Evolutionary conservation across 2,888 invertebrate genomes (phyloP).

Genomic region (Dynastes hyllus): DNA sequence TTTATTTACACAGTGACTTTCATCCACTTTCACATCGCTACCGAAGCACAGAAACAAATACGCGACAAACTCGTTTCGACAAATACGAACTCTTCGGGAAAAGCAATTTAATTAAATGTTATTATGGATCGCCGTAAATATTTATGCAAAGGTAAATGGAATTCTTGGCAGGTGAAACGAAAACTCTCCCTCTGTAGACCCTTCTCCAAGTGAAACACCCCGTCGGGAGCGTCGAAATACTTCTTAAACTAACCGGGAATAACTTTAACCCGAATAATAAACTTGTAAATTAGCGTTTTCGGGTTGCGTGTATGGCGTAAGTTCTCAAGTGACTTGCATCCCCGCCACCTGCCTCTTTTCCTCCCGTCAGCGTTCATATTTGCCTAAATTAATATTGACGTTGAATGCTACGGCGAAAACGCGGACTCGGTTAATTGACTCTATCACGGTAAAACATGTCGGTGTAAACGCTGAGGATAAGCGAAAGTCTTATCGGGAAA

Average conservation of each 20-base stretch:
- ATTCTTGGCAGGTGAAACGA: slow-evolving; percentile 13
- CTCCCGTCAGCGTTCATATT: not conserved
- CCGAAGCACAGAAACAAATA: too few species aligned
- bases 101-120: slow-evolving; percentile 17
- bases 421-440: slow-evolving; percentile 8
- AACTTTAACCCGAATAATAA: slow-evolving; percentile 38
- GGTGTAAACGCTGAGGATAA: too few species aligned
- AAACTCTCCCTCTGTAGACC: not conserved
- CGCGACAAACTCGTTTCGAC: too few species aligned
- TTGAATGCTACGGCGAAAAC: slow-evolving; percentile 5
- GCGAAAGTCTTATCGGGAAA: not conserved
- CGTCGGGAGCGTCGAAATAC: slow-evolving; percentile 1
- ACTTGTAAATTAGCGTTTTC: slow-evolving; percentile 35
- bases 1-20: too few species aligned
- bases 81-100: not conserved
- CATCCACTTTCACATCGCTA: too few species aligned
- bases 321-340: not conserved
- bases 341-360: not conserved
- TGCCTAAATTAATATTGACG: slow-evolving; percentile 26
- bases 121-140: not conserved
- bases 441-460: slow-evolving; percentile 7
- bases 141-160: slow-evolving; percentile 33
- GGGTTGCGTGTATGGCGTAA: not conserved
- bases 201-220: not conserved
- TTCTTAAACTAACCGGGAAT: slow-evolving; percentile 34